phyloP scores from a whole-genome alignment of 2,113 vertebrate species.

The Pardalotus punctatus region DNA sequence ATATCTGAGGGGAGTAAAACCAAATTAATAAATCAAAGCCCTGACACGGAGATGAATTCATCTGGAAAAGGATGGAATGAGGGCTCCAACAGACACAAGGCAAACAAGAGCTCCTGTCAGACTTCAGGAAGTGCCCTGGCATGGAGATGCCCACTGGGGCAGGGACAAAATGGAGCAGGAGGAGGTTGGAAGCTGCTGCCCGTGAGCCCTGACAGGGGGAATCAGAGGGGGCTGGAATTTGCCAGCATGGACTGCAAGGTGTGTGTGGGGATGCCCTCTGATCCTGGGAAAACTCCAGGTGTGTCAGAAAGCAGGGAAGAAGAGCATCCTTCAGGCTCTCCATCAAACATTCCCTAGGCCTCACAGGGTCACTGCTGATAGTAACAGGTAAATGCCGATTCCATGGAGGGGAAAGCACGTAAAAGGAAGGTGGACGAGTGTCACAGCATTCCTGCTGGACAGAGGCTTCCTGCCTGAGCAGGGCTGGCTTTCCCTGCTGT shows the following conservation, averaged over 20 bases:
- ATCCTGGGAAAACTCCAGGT: neutral
- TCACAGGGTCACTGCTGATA: neutral
- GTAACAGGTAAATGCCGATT: neutral
- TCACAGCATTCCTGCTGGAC: neutral
- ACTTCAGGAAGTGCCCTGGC: neutral
- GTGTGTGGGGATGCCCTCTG: neutral
- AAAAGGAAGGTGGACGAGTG: neutral
- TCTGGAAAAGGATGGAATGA: neutral
- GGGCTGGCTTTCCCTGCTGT: neutral
- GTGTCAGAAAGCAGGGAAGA: neutral
- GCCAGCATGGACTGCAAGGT: neutral
- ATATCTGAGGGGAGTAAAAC: neutral
- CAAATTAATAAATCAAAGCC: neutral
- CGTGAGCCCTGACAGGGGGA: fast-evolving
- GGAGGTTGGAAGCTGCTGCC: neutral
- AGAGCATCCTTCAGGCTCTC: neutral
- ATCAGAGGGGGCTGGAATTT: neutral
- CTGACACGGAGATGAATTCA: neutral
- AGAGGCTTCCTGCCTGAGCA: neutral
- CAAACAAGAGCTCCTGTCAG: neutral
- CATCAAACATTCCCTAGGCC: neutral
- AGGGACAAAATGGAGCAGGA: neutral
- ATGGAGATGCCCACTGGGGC: neutral
- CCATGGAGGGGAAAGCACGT: neutral
- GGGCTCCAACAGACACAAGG: neutral